phyloP scores from a whole-genome alignment of 2,113 vertebrate genomes.

The Carlito syrichta region DNA sequence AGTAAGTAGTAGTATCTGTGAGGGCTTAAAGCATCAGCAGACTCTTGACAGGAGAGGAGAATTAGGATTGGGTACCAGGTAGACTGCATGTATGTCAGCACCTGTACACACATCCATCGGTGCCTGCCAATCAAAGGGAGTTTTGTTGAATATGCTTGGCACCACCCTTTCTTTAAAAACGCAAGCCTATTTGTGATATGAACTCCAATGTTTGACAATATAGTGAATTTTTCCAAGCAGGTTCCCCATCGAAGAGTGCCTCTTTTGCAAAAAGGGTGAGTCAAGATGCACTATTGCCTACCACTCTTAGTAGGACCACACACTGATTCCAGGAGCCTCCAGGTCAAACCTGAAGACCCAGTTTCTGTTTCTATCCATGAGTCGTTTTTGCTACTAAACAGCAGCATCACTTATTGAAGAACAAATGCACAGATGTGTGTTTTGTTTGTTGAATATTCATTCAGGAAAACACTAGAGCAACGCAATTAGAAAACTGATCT shows the following conservation, averaged over 20 bases:
- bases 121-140: neutral
- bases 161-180: neutral
- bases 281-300: conserved; percentile 79
- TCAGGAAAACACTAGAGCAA: neutral
- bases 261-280: conserved; percentile 86
- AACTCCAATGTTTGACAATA: neutral
- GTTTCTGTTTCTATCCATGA: neutral
- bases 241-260: conserved; percentile 87
- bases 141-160: neutral
- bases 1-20: neutral
- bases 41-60: neutral
- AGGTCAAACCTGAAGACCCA: conserved; percentile 79
- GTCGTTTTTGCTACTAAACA: neutral
- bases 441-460: conserved; percentile 12
- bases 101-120: neutral
- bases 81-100: fast-evolving
- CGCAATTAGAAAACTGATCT: neutral
- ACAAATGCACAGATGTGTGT: neutral
- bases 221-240: conserved; percentile 75
- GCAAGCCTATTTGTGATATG: neutral
- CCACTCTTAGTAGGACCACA: conserved; percentile 87
- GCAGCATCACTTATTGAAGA: neutral
- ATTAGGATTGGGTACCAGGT: fast-evolving
- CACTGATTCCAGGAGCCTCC: conserved; percentile 88
- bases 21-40: neutral